Evolutionary conservation across 2,888 invertebrate species (phyloP).

Genomic region (Encarsia formosa): DNA sequence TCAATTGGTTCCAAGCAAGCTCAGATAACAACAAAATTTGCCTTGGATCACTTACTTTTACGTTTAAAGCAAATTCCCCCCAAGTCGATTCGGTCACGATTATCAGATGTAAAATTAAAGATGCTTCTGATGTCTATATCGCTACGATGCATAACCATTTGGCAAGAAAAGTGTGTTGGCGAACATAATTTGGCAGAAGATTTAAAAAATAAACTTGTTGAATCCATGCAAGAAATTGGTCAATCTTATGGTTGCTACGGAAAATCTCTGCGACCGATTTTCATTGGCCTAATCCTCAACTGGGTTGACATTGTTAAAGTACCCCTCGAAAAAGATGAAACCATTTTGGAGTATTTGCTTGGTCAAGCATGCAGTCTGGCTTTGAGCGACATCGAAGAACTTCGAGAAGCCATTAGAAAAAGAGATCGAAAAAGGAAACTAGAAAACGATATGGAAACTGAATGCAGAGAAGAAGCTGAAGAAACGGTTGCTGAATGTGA

Average conservation of each 20-base stretch:
- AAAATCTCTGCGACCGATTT: slow-evolving; percentile 40
- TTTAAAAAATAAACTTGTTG: slow-evolving; percentile 38
- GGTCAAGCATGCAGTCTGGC: slow-evolving; percentile 42
- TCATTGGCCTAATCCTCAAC: slow-evolving; percentile 42
- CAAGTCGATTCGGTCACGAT: slow-evolving; percentile 21
- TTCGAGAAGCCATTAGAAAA: slow-evolving; percentile 35
- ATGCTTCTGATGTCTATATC: slow-evolving; percentile 44
- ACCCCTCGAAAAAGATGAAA: slow-evolving; percentile 37
- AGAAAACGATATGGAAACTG: slow-evolving; percentile 22
- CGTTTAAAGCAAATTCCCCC: slow-evolving; percentile 36
- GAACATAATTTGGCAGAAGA: slow-evolving; percentile 27
- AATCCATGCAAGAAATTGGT: slow-evolving; percentile 42
- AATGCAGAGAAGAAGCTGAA: slow-evolving; percentile 24
- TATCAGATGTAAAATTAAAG: slow-evolving; percentile 37
- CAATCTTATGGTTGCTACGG: slow-evolving; percentile 43
- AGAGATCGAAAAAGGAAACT: slow-evolving; percentile 32
- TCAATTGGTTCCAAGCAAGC: slow-evolving; percentile 36
- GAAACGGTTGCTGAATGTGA: slow-evolving; percentile 34
- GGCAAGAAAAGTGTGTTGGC: slow-evolving; percentile 42
- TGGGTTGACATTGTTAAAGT: slow-evolving; percentile 42
- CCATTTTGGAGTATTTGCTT: slow-evolving; percentile 42
- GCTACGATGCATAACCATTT: slow-evolving; percentile 42
- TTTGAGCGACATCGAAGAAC: slow-evolving; percentile 41
- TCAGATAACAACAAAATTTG: slow-evolving; percentile 38
- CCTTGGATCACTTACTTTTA: slow-evolving; percentile 39